These are phyloP conservation scores for Ormyrus nitidulus DNA, from an alignment of 2,888 invertebrate species.

Conservation along the genomic window DNA sequence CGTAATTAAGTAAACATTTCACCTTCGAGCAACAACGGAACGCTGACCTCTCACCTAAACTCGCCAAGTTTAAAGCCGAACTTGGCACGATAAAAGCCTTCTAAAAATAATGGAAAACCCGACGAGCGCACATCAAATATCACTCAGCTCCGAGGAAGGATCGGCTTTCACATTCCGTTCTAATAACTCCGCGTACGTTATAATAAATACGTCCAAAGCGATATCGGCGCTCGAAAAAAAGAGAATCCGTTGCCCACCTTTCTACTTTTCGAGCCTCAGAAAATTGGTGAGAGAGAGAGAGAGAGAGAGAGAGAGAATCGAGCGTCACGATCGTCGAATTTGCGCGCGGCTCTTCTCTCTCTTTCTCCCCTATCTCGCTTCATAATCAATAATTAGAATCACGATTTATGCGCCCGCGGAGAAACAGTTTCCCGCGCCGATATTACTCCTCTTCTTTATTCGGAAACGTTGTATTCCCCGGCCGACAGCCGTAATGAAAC, in stretches of 20 bases:
- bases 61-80: too few relatives aligned
- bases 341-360: not conserved
- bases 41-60: too few relatives aligned
- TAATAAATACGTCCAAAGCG: not conserved
- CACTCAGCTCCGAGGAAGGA: not conserved
- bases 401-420: slow-evolving; percentile 38
- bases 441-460: slow-evolving; percentile 16
- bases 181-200: slow-evolving; percentile 25
- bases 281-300: not conserved
- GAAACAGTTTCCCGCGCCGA: slow-evolving; percentile 1
- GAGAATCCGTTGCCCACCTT: not conserved
- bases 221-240: not conserved
- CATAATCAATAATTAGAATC: slow-evolving; percentile 55
- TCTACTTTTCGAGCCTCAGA: not conserved
- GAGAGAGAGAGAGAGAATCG: not conserved
- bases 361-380: slow-evolving; percentile 6
- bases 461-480: slow-evolving; percentile 16
- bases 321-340: not conserved
- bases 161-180: slow-evolving; percentile 45
- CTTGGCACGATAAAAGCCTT: too few relatives aligned
- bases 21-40: too few relatives aligned
- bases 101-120: not conserved
- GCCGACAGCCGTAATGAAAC: slow-evolving; percentile 31
- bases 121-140: not conserved
- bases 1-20: too few relatives aligned